Percentiles rank a stretch among this genome's conserved stretches.
phyloP scores from a whole-genome alignment of 2,888 invertebrate species.

The Tachystola acroxantha region DNA sequence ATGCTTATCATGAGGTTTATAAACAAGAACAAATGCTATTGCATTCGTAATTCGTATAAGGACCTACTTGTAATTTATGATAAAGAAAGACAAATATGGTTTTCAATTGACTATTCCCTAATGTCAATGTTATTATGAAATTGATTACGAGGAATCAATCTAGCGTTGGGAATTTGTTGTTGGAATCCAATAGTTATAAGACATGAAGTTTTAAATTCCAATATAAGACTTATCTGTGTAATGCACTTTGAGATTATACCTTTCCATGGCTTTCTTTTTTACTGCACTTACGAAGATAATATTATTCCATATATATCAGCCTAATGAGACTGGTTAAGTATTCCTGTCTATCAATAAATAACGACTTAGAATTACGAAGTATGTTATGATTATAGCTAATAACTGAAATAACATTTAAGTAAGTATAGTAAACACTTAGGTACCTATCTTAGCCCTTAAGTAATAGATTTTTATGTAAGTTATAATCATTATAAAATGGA shows the following conservation, averaged over 20 bases:
- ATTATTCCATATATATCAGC: slow-evolving; percentile 20
- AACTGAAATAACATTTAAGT: slow-evolving; percentile 14
- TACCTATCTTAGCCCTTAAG: slow-evolving; percentile 5
- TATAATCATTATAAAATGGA: not conserved
- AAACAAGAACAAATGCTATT: slow-evolving; percentile 87
- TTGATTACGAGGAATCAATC: no score
- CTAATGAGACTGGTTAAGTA: slow-evolving; percentile 49
- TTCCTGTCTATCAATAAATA: slow-evolving; percentile 30
- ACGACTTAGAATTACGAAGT: slow-evolving; percentile 12
- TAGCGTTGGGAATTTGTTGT: not conserved
- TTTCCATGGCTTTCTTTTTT: slow-evolving; percentile 3
- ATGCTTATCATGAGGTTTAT: slow-evolving; percentile 98
- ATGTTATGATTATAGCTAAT: slow-evolving; percentile 6
- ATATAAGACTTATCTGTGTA: not conserved
- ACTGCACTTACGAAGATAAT: slow-evolving; percentile 1
- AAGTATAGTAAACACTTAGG: slow-evolving; percentile 1
- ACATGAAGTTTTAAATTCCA: not conserved
- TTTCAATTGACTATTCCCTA: not conserved
- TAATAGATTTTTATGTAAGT: slow-evolving; percentile 7
- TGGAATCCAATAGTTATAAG: not conserved
- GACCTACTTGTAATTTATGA: slow-evolving; percentile 11
- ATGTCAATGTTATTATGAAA: no score
- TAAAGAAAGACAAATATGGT: slow-evolving; percentile 24
- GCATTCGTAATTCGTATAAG: slow-evolving; percentile 52
- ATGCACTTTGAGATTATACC: slow-evolving; percentile 5